Base-by-base conservation (phyloP, 2,888 invertebrate species). In the Ormyrus labotus region DNA sequence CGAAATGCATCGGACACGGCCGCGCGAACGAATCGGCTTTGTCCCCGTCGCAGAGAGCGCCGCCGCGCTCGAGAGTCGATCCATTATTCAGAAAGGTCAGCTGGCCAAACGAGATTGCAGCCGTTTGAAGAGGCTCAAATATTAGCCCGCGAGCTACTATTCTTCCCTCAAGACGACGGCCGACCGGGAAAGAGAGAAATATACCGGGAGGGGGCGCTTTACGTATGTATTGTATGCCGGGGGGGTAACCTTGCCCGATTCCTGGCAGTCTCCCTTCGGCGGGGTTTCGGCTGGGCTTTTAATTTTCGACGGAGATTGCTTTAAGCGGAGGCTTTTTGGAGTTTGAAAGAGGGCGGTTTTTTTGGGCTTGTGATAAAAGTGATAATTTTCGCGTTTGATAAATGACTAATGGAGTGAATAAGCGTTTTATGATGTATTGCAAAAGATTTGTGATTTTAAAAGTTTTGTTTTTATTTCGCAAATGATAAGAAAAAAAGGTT, bases 51-150 rank as follows among this genome's bases (percentile, higher is more conserved):
- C 78, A 13, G 13, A 13, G 71, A 82, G 82, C 82, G 34, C 34
- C 34, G 34, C 34, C 34, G 34, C 81, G 47, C 68, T 45, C 53
- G 78, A 77, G 34, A 81, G 83, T 84, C 82, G 83, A 85, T 85
- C 84, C 83, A 86, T 86, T 86, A 87, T 87, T 86, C 86, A 86
- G 83, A 85, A 85, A 84, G 81, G 80, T 83, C 84, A 85, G 82
- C 84, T 85, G 85, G 83, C 83, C 83, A 84, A 85, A 84, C 82
- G 85, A 82, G 82, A 85, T 84, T 83, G 84, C 78, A 84, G 75
- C 78, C 82, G 81, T 85, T 85, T 83, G 78, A 84, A 83, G 83
- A 83, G 82, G 79, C 74, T 85, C 85, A 85, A 86, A 87, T 86
- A 87, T 85, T 86, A 85, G 81, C 74, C 68, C 58, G 70, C 65